Percentiles rank a stretch among this genome's conserved stretches.
phyloP scores from a whole-genome alignment of 2,113 vertebrate species.

The Paraplagusia blochii region DNA sequence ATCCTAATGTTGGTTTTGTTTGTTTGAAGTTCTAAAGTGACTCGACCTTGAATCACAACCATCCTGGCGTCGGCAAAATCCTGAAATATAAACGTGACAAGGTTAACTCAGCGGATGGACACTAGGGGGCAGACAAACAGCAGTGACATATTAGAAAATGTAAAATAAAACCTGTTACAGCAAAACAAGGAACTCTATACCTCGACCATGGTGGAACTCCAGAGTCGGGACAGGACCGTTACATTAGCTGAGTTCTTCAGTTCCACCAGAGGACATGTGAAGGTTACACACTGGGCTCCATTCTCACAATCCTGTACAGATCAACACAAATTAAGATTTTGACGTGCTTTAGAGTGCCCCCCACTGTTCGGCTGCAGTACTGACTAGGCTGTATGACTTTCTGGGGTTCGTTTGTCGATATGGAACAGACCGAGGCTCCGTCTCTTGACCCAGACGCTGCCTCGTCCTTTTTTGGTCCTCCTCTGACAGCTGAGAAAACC shows the following conservation, averaged over 20 bases:
- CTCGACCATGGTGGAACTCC: slow-evolving; percentile 94
- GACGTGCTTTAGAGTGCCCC: background rate
- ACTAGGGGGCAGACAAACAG: no score
- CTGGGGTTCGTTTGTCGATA: slow-evolving; percentile 15
- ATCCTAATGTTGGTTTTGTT: slow-evolving; percentile 77
- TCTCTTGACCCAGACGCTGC: slow-evolving; percentile 19
- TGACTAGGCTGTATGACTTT: slow-evolving; percentile 50
- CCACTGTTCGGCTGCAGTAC: background rate
- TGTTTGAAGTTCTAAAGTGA: slow-evolving; percentile 80
- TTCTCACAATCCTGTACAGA: slow-evolving; percentile 70
- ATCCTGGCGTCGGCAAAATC: slow-evolving; percentile 78
- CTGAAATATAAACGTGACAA: slow-evolving; percentile 56
- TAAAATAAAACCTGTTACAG: background rate
- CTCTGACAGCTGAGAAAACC: slow-evolving; percentile 31
- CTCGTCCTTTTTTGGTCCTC: slow-evolving; percentile 13
- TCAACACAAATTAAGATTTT: background rate
- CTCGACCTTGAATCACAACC: slow-evolving; percentile 75
- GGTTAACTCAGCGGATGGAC: background rate
- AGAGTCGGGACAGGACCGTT: slow-evolving; percentile 80
- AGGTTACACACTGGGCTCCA: slow-evolving; percentile 77
- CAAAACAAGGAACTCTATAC: slow-evolving; percentile 49
- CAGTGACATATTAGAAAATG: background rate
- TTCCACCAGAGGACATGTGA: slow-evolving; percentile 79
- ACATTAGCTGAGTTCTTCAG: slow-evolving; percentile 65
- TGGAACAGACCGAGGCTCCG: slow-evolving; percentile 8